phyloP scores from a whole-genome alignment of 2,888 invertebrate species.

The Girardia tigrina region DNA sequence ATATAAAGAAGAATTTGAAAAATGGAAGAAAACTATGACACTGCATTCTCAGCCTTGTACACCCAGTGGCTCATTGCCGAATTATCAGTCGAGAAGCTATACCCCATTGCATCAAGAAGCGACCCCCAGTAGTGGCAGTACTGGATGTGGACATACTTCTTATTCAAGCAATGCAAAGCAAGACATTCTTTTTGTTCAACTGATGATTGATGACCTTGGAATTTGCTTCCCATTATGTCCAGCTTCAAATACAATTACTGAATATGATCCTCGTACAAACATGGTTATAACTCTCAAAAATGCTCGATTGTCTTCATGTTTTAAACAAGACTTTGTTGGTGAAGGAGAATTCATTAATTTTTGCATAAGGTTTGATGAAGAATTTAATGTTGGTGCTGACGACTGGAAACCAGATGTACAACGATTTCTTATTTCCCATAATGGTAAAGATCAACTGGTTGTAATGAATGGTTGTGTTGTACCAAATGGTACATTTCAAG shows the following conservation, averaged over 20 bases:
- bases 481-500: conserved; percentile 95
- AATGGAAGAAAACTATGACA: conserved; percentile 77
- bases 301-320: conserved; percentile 86
- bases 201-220: conserved; percentile 89
- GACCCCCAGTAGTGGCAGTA: neutral
- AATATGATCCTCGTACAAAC: conserved; percentile 55
- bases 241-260: neutral
- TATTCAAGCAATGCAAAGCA: conserved; percentile 47
- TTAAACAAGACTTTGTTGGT: conserved; percentile 82
- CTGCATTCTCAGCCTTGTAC: conserved; percentile 14
- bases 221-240: conserved; percentile 80
- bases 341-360: conserved; percentile 58
- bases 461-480: conserved; percentile 64
- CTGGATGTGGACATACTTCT: neutral
- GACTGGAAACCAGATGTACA: conserved; percentile 85
- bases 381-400: conserved; percentile 84
- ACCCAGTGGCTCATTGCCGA: neutral
- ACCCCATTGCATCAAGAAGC: neutral
- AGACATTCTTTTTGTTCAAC: conserved; percentile 75
- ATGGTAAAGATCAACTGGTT: conserved; percentile 40
- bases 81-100: neutral
- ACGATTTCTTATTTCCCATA: conserved; percentile 55
- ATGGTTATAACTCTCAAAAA: conserved; percentile 86
- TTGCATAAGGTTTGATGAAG: conserved; percentile 80
- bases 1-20: conserved; percentile 96